Conservation (phyloP, 2,888 invertebrate genomes). For the Ormyrus nitidulus region DNA sequence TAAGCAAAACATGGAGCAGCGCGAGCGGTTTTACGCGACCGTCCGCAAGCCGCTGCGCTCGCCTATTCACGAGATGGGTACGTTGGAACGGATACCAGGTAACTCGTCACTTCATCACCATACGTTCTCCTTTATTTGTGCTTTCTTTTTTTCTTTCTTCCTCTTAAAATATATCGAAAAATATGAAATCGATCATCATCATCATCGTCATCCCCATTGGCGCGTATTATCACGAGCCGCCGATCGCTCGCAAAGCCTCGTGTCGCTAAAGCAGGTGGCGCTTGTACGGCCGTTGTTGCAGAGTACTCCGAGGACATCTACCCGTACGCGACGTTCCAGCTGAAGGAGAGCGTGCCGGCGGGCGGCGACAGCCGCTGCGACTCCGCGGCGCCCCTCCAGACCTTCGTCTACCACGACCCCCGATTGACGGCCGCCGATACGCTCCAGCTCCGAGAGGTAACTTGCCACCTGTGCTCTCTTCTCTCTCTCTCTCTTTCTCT, state of each 20-base stretch:
- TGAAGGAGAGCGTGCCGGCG: constrained; percentile 85
- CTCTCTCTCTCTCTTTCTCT: too few species aligned
- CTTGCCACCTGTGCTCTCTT: too few species aligned
- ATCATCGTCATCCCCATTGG: too few species aligned
- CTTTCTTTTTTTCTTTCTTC: not conserved
- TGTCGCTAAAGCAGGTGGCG: too few species aligned
- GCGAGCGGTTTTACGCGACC: constrained; percentile 74
- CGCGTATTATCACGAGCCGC: too few species aligned
- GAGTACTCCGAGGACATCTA: constrained; percentile 96
- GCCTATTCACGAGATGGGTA: constrained; percentile 76
- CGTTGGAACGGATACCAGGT: constrained; percentile 74
- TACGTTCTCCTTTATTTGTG: not conserved
- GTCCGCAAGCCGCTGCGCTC: constrained; percentile 73
- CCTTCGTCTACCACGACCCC: constrained; percentile 93
- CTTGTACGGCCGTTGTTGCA: constrained; percentile 68
- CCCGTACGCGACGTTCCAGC: constrained; percentile 94
- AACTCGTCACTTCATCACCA: constrained; percentile 51
- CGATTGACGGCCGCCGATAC: constrained; percentile 86
- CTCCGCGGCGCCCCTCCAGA: constrained; percentile 73
- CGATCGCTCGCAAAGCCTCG: too few species aligned
- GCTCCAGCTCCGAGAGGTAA: constrained; percentile 84
- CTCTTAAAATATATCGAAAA: not conserved
- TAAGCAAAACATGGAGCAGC: constrained; percentile 74
- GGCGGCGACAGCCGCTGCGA: constrained; percentile 94
- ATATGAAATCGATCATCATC: too few species aligned